phyloP scores from a whole-genome alignment of 2,888 invertebrate genomes.

The Trypoxylon attenuatum region DNA sequence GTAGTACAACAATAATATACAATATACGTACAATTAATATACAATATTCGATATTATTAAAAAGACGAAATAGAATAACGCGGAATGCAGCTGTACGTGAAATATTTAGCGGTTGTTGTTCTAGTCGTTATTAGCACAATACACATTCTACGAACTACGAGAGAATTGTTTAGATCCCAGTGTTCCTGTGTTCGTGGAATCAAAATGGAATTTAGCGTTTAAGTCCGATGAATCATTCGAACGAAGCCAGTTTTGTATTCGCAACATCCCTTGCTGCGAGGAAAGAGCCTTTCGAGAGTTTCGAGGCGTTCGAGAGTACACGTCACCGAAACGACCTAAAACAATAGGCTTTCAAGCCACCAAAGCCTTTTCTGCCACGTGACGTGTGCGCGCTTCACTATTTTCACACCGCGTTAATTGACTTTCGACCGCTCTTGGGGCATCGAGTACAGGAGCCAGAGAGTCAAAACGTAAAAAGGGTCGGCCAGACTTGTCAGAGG shows the following conservation, averaged over 20 bases:
- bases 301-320: not conserved
- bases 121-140: too few species aligned
- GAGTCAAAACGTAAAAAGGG: too few species aligned
- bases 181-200: not conserved
- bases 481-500: too few species aligned
- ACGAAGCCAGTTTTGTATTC: not conserved
- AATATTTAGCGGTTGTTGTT: too few species aligned
- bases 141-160: too few species aligned
- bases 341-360: slow-evolving; percentile 47
- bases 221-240: not conserved
- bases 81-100: too few species aligned
- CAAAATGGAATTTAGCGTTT: not conserved
- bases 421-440: slow-evolving; percentile 25
- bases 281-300: not conserved
- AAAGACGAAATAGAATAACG: too few species aligned
- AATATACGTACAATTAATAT: too few species aligned
- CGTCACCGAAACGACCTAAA: slow-evolving; percentile 15
- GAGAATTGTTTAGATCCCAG: too few species aligned
- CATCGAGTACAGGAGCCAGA: too few species aligned
- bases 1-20: too few species aligned
- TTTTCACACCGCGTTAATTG: slow-evolving; percentile 50
- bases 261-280: not conserved
- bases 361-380: slow-evolving; percentile 4
- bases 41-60: too few species aligned
- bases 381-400: slow-evolving; percentile 35